A percentile compares a stretch with the other conserved stretches of the same genome.
These are phyloP conservation scores for Tetramorium simillimum DNA, from an alignment of 1,140 invertebrate species.

Conservation along the genomic window DNA sequence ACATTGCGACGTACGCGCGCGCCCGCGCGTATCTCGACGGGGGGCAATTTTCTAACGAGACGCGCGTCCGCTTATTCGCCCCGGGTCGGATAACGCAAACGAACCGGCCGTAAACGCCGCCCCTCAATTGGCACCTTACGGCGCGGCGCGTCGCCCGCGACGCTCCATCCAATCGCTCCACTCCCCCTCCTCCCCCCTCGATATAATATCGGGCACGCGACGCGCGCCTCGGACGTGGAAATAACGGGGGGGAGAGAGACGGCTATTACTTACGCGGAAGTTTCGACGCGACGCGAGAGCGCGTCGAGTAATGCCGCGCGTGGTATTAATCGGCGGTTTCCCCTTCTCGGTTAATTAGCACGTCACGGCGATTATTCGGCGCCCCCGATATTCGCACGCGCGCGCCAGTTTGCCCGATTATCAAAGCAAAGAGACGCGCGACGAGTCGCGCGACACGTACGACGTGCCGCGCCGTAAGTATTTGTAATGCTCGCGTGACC, in stretches of 20 bases:
- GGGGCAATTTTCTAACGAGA: conserved; percentile 24
- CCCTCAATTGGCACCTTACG: conserved; percentile 34
- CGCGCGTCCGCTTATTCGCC: not conserved
- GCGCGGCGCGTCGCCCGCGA: not conserved
- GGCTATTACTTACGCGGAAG: not conserved
- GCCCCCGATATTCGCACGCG: not conserved
- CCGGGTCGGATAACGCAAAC: conserved; percentile 28
- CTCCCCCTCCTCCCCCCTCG: not conserved
- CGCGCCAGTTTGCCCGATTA: not conserved
- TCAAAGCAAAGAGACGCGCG: not conserved
- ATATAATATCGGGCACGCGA: conserved; percentile 33
- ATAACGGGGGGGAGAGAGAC: not conserved
- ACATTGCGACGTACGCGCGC: not conserved
- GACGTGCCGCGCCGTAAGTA: not conserved
- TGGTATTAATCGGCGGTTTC: conserved; percentile 7
- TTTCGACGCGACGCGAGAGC: conserved; percentile 19
- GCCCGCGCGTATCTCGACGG: not conserved
- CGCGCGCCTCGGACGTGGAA: not conserved
- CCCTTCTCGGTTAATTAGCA: conserved; percentile 5
- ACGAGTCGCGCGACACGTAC: not conserved
- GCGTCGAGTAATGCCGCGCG: too few species aligned
- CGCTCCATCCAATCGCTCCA: conserved; percentile 5
- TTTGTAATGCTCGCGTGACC: not conserved
- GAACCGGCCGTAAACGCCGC: not conserved
- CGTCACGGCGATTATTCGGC: not conserved